Conservation (phyloP, 2,888 invertebrate species). For the Ellobium chinense region DNA sequence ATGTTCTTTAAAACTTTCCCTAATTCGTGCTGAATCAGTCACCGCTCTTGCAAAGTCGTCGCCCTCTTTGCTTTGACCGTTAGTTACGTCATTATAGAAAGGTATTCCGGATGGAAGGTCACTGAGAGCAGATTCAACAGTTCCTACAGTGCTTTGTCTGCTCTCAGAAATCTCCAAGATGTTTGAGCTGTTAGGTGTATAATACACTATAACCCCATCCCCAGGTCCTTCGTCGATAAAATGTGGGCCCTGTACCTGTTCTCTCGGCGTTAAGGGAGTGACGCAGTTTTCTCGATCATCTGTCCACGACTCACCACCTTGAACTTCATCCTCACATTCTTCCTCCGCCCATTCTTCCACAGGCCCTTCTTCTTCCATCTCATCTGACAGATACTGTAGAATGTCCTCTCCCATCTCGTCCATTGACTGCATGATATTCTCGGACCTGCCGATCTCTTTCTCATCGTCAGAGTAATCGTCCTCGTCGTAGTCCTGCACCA, state of each 20-base stretch:
- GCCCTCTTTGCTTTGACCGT: neutral
- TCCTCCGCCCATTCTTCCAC: constrained; percentile 29
- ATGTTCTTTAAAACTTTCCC: constrained; percentile 30
- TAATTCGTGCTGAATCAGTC: constrained; percentile 8
- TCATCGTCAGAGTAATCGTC: constrained; percentile 9
- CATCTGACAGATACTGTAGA: constrained; percentile 27
- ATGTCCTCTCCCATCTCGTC: constrained; percentile 32
- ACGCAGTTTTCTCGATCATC: neutral
- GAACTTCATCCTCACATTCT: neutral
- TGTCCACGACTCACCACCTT: neutral
- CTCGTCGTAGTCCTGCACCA: neutral
- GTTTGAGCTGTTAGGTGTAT: neutral
- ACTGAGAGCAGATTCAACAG: neutral
- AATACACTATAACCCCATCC: neutral
- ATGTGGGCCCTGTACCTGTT: neutral
- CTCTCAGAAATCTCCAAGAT: neutral
- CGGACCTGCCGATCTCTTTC: neutral
- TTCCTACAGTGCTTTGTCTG: neutral
- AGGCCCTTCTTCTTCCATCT: constrained; percentile 28
- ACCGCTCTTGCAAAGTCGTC: neutral
- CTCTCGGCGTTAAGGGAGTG: neutral
- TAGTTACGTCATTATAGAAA: neutral
- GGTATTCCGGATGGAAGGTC: neutral
- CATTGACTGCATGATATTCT: constrained; percentile 8
- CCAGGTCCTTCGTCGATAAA: neutral